phyloP scores from a whole-genome alignment of 2,797 vertebrate genomes.

The Alca torda region DNA sequence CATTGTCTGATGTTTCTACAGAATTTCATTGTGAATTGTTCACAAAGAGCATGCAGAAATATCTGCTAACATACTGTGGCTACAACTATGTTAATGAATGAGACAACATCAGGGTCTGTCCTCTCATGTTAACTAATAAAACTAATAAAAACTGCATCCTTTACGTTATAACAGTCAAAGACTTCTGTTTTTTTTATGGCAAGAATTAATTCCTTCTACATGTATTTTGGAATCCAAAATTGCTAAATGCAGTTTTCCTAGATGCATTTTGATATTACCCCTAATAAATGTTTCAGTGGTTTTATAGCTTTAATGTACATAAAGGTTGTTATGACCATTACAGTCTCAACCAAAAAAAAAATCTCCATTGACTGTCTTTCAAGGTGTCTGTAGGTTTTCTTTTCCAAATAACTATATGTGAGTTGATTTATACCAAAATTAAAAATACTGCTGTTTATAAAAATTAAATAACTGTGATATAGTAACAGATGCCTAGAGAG shows the following conservation, averaged over 20 bases:
- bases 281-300: neutral
- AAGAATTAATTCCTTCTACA: neutral
- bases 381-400: neutral
- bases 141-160: neutral
- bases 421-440: neutral
- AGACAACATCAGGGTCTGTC: neutral
- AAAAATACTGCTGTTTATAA: neutral
- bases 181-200: neutral
- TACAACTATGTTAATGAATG: neutral
- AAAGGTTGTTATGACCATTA: neutral
- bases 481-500: neutral
- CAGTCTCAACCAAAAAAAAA: neutral
- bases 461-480: neutral
- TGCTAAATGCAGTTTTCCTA: neutral
- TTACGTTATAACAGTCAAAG: neutral
- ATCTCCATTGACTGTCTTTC: neutral
- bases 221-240: neutral
- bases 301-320: neutral
- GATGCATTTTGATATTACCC: neutral
- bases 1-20: neutral
- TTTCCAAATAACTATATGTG: neutral
- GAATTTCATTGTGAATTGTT: neutral
- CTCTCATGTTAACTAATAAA: neutral
- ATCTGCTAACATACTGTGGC: neutral
- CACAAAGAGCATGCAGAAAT: neutral